A percentile compares a stretch with the other conserved stretches of the same genome.
Evolutionary conservation across 2,113 vertebrate species (phyloP).

Genomic region (Poeciliopsis prolifica): DNA sequence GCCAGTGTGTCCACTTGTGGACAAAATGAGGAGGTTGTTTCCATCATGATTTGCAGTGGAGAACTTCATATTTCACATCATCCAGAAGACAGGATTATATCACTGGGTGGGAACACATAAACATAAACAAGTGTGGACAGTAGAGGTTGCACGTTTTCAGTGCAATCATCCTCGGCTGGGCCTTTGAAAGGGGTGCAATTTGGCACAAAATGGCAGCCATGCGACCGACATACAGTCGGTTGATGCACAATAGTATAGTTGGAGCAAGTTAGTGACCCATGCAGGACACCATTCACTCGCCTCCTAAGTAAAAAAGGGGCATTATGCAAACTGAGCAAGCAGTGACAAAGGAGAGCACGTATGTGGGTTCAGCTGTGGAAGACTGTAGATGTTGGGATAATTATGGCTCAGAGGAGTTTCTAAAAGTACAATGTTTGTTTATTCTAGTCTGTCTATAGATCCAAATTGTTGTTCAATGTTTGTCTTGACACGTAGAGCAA

Average conservation of each 20-base stretch:
- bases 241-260: constrained; percentile 57
- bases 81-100: constrained; percentile 5
- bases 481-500: no score
- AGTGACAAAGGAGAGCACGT: constrained; percentile 40
- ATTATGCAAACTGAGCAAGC: constrained; percentile 47
- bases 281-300: constrained; percentile 53
- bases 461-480: background rate
- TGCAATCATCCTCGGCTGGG: constrained; percentile 33
- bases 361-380: constrained; percentile 18
- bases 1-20: background rate
- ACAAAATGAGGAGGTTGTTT: background rate
- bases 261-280: constrained; percentile 65
- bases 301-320: constrained; percentile 45
- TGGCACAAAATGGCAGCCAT: constrained; percentile 76
- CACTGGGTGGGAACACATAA: constrained; percentile 39
- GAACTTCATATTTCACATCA: background rate
- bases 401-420: constrained; percentile 5
- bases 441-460: background rate
- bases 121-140: constrained; percentile 59
- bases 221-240: constrained; percentile 50
- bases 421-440: constrained; percentile 9
- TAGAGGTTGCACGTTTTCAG: constrained; percentile 62
- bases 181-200: constrained; percentile 54
- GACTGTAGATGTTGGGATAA: constrained; percentile 24
- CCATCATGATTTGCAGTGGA: background rate